A percentile compares a stretch with the other conserved stretches of the same genome.
phyloP scores from a whole-genome alignment of 2,888 invertebrate genomes.

The Lycia hirtaria region DNA sequence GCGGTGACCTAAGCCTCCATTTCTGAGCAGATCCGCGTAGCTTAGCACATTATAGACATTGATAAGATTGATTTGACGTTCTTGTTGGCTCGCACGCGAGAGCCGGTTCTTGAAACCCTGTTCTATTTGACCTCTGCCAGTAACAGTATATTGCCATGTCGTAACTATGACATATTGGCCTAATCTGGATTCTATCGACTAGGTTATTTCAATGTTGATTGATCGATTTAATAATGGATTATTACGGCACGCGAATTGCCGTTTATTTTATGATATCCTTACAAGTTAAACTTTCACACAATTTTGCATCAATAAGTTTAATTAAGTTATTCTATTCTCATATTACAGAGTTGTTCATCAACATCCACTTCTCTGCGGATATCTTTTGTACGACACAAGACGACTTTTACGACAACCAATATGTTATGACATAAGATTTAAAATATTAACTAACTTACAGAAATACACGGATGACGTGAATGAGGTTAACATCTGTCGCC shows the following conservation, averaged over 20 bases:
- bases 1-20: constrained; percentile 68
- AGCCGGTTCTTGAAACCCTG: constrained; percentile 41
- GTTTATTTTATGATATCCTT: neutral
- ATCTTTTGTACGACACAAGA: constrained; percentile 14
- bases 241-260: neutral
- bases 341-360: constrained; percentile 14
- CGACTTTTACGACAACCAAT: constrained; percentile 26
- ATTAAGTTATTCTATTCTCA: too few species aligned
- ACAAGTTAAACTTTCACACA: too few species aligned
- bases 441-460: constrained; percentile 26
- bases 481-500: constrained; percentile 30
- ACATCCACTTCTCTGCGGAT: constrained; percentile 2
- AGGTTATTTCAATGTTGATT: constrained; percentile 22
- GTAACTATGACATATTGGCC: constrained; percentile 29
- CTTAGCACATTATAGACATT: constrained; percentile 46
- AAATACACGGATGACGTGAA: constrained; percentile 35
- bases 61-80: constrained; percentile 58
- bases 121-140: constrained; percentile 47
- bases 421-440: constrained; percentile 34
- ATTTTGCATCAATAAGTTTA: too few species aligned
- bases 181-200: constrained; percentile 23
- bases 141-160: constrained; percentile 23
- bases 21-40: constrained; percentile 56
- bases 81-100: constrained; percentile 43
- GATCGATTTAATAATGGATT: constrained; percentile 10